Base-by-base conservation (phyloP, 2,888 invertebrate genomes). In the Lucinisca nassula region DNA sequence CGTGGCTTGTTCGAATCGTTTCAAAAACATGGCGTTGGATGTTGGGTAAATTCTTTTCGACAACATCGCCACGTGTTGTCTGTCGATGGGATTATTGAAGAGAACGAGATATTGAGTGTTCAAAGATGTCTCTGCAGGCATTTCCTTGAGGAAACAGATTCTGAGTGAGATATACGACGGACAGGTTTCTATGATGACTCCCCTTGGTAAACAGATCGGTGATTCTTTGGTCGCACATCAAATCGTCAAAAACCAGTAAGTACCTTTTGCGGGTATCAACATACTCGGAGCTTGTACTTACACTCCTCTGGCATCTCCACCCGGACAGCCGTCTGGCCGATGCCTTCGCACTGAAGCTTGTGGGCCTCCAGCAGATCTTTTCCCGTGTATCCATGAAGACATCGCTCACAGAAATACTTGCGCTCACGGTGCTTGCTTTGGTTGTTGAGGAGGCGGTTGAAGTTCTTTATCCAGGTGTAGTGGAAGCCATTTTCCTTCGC, bases 161-260 rank as follows among this genome's bases (percentile, higher is more conserved):
- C n/a, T 85, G 76, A 0, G 80, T 81, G 27, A 85, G 37, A 35
- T 51, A 84, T 2, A 82, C 55, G 24, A 79, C 27, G 0, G 73
- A 72, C 30, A 67, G 27, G 30, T 79, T 78, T 72, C 83, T 4
- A 35, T 45, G 58, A 27, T 74, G 81, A 67, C 32, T 27, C n/a
- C 81, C 81, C 40, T 79, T 51, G 8, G 84, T 84, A 75, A 79
- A 84, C 4, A 79, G 84, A 67, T 79, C 75, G 67, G 79, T 79
- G 0, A 84, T 32, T 32, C 84, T 37, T 27, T 84, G 74, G 35
- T 84, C 74, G 17, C 74, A 74, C 78, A 84, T 79, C 24, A 77
- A 49, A 77, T 77, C 82, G 37, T 74, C 84, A 24, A 55, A 84
- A 0, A 84, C 61, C 35, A 79, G 37, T 4, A 73, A 24, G 75